These are phyloP conservation scores for Geococcyx californianus DNA, from an alignment of 2,113 vertebrate species.

Conservation along the genomic window DNA sequence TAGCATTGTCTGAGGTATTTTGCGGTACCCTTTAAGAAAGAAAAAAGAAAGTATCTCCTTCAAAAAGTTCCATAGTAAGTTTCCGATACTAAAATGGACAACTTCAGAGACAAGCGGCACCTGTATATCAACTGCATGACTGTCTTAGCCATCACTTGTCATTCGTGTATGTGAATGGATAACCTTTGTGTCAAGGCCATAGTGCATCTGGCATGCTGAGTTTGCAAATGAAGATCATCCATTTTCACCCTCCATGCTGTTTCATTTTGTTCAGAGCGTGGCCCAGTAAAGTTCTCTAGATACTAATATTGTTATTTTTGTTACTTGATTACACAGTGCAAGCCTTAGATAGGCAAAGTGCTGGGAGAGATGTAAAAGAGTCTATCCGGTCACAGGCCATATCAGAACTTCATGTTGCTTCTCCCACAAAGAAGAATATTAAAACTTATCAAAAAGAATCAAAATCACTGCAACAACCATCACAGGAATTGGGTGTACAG, in stretches of 20 bases:
- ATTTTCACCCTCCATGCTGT: conserved; percentile 62
- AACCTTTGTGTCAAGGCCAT: conserved; percentile 22
- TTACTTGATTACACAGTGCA: conserved; percentile 83
- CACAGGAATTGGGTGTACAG: conserved; percentile 65
- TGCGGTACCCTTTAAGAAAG: not conserved
- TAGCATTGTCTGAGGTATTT: conserved; percentile 23
- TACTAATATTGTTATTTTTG: conserved; percentile 76
- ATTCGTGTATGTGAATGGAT: conserved; percentile 17
- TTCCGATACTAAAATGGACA: not conserved
- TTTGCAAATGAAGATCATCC: conserved; percentile 55
- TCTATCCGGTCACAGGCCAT: conserved; percentile 70
- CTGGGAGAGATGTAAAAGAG: conserved; percentile 78
- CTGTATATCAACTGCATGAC: conserved; percentile 26
- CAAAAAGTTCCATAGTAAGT: not conserved
- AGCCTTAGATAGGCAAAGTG: conserved; percentile 86
- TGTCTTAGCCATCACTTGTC: not conserved
- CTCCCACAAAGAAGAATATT: conserved; percentile 73
- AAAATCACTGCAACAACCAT: conserved; percentile 72
- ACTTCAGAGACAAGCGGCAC: not conserved
- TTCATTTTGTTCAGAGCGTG: conserved; percentile 63
- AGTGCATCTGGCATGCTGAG: conserved; percentile 63
- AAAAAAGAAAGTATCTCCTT: not conserved
- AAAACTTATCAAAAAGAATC: conserved; percentile 75
- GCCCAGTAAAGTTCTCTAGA: conserved; percentile 58
- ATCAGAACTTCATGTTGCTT: conserved; percentile 69